Percentiles rank a stretch among this genome's conserved stretches.
Conservation (phyloP, 2,113 vertebrate genomes). For the Lynx canadensis region DNA sequence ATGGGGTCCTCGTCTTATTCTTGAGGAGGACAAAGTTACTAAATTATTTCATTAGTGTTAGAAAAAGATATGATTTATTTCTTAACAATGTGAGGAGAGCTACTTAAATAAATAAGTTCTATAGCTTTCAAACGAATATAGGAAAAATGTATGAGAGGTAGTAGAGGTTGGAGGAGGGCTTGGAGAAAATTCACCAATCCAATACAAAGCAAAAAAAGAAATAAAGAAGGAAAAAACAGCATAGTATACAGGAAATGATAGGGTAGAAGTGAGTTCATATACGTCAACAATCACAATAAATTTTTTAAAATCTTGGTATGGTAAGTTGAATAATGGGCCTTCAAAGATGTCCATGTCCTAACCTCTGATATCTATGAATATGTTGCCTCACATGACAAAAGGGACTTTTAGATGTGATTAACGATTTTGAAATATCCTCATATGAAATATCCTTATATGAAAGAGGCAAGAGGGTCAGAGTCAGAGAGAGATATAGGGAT, state of each 20-base stretch:
- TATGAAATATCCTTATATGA: neutral
- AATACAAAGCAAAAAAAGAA: neutral
- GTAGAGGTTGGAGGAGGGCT: neutral
- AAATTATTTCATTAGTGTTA: neutral
- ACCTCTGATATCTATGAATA: neutral
- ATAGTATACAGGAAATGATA: neutral
- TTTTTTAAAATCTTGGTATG: neutral
- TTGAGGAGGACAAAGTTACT: neutral
- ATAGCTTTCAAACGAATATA: neutral
- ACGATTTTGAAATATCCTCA: neutral
- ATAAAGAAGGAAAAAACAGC: neutral
- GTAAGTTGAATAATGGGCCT: neutral
- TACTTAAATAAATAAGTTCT: neutral
- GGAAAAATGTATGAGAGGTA: neutral
- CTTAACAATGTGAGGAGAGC: neutral
- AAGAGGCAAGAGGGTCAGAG: neutral
- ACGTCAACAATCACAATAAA: neutral
- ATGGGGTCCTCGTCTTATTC: neutral
- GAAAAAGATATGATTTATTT: neutral
- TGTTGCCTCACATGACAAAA: neutral
- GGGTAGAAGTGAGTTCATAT: neutral
- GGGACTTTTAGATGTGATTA: neutral
- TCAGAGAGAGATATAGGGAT: neutral
- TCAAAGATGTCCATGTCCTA: neutral
- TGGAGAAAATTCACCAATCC: neutral